These are phyloP conservation scores for Dryocosmus kuriphilus DNA, from an alignment of 2,888 invertebrate species.

Conservation along the genomic window DNA sequence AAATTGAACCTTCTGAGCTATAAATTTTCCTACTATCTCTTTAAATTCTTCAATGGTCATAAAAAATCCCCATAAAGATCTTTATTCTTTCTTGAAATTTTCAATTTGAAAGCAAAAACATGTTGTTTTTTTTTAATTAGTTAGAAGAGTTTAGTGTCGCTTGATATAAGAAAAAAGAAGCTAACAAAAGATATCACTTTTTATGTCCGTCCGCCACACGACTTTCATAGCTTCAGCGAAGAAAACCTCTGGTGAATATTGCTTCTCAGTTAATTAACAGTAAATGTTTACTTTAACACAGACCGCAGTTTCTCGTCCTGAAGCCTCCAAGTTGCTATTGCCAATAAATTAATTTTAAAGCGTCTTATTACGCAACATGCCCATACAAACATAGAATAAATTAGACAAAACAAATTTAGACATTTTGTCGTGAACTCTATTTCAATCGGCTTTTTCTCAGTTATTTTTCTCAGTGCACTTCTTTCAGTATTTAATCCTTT, in stretches of 20 bases:
- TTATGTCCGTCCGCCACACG: conserved; percentile 1
- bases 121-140: not conserved
- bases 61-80: not conserved
- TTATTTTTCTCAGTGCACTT: too few species aligned
- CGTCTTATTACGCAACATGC: not conserved
- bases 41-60: not conserved
- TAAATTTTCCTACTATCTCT: not conserved
- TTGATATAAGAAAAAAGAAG: not conserved
- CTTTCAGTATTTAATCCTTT: not conserved
- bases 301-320: not conserved
- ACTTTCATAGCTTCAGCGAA: not conserved
- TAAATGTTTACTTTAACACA: conserved; percentile 32
- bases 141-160: not conserved
- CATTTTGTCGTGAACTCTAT: not conserved
- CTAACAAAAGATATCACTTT: not conserved
- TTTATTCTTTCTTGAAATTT: not conserved
- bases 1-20: not conserved
- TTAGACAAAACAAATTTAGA: not conserved
- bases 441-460: too few species aligned
- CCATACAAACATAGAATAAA: not conserved
- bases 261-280: conserved; percentile 35
- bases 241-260: conserved; percentile 14
- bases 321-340: not conserved
- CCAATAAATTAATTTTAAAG: conserved; percentile 26
- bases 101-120: not conserved